Conservation (phyloP, 2,797 vertebrate genomes). For the Pogonophryne albipinna region DNA sequence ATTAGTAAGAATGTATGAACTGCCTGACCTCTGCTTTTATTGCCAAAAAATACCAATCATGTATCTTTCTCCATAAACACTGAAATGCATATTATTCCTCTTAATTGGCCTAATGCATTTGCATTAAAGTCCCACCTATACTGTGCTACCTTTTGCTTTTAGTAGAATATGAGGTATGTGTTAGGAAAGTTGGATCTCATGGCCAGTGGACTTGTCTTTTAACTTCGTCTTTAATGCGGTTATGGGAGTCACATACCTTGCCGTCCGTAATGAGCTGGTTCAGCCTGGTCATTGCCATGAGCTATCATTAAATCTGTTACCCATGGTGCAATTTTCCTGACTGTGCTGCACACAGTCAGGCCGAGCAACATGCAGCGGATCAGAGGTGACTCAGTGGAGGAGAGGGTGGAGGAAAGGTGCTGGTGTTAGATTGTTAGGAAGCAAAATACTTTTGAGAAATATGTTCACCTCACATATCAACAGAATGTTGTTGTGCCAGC, state of each 20-base stretch:
- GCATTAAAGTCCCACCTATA: not conserved
- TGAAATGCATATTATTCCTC: not conserved
- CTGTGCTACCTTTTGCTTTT: not conserved
- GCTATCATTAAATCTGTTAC: slow-evolving; percentile 60
- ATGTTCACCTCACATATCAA: slow-evolving; percentile 12
- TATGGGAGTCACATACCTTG: slow-evolving; percentile 1
- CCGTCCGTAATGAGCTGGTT: slow-evolving; percentile 43
- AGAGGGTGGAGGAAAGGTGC: not conserved
- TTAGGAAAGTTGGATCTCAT: not conserved
- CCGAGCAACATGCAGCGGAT: slow-evolving; percentile 4
- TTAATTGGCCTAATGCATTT: not conserved
- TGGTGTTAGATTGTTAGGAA: slow-evolving; percentile 3
- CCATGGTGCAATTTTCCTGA: slow-evolving; percentile 39
- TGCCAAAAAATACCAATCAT: not conserved
- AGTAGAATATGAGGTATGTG: not conserved
- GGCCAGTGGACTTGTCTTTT: slow-evolving; percentile 11
- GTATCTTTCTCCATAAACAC: not conserved
- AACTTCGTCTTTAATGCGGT: slow-evolving; percentile 17
- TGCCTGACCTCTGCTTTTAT: not conserved
- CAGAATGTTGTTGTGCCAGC: slow-evolving; percentile 3
- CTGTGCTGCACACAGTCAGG: not conserved
- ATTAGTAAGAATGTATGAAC: not conserved
- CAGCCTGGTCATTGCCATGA: slow-evolving; percentile 33
- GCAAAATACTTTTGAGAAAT: slow-evolving; percentile 10
- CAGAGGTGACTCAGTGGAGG: slow-evolving; percentile 11